Evolutionary conservation across 2,888 invertebrate species (phyloP), one percentile per base, ranked within the genome.

Genomic region (Tethea ocularis): DNA sequence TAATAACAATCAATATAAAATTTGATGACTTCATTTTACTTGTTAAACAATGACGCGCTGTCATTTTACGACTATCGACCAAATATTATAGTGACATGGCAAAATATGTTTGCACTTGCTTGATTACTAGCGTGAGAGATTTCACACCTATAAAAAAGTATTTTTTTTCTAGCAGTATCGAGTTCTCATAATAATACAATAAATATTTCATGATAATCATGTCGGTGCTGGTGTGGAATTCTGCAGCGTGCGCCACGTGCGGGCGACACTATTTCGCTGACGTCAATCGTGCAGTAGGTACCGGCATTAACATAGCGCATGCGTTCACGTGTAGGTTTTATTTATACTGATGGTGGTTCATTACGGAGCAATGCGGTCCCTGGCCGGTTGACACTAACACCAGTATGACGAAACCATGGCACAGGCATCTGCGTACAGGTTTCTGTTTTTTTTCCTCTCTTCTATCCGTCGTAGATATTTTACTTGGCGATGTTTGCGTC

Each of bases 361-460:
- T 66, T 78, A 62, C 64, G 57, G 75, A 62, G 67, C 64, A 68
- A 74, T 69, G 72, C 75, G 68, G 63, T 70, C 69, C 63, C 57
- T 20, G 20, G 67, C 68, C 61, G 69, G 75, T 68, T 78, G 78
- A 74, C 77, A 78, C 75, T 70, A 71, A 66, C 73, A 68, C 71
- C 72, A 68, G 70, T 67, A 71, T 83, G 81, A 78, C 75, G 83
- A 79, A 80, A 82, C 74, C 69, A 57, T 56, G 66, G 65, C 69
- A 61, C 71, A 61, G 63, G 67, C 64, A 63, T 67, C 69, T 64
- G 66, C 61, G 74, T 80, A 82, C 84, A 78, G 79, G 81, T 83
- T 82, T 80, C 64, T 71, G 69, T 66, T 72, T 72, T 71, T 76
- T 79, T 67, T 72, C 62, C 52, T 52, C 24, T 52, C 61, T 60